Evolutionary conservation across 1,140 invertebrate species (phyloP), one percentile per base, ranked within the genome.

Genomic region (Pteromalus puparum): DNA sequence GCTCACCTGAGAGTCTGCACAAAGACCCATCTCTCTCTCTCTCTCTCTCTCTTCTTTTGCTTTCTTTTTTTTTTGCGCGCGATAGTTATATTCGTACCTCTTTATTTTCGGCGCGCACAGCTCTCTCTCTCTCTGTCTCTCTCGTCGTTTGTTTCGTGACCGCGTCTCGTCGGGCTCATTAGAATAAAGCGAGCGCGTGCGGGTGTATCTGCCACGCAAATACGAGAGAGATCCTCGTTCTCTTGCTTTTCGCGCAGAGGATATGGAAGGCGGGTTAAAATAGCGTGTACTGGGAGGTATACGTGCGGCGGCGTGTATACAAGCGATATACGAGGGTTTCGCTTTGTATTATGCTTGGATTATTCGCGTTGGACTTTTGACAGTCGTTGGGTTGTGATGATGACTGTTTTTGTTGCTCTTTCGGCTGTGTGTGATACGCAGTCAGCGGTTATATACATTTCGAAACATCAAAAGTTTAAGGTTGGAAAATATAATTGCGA

Each of bases 1-100:
- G 88, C 90, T 92, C 91, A 90, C 88, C 91, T 91, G 91, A 89
- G 89, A 91, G 75, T 34, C 34, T 90, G 91, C 91, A 91, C 91
- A 92, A 92, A 92, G 90, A 88, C 73, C 82, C 78, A 61, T 73
- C 80, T 84, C 73, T 79, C 30, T 75, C 82, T 26, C 53, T 73
- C 80, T 84, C 73, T 79, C 30, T 75, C 82, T 26, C 53, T 46
- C 46, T 61, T 21, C 53, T 67, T 34, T 34, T 34, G 5, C 30
- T 34, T 34, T 48, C 70, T 85, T 83, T 53, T 28, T 48, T 77
- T 85, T 83, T 53, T 28, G 42, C 30, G 28, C 72, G 38, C 61
- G 46, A 80, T 74, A 86, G 76, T 86, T 78, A 53, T 72, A 74
- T 68, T 83, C 81, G 34, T 80, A n/a, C 21, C 30, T 86, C 77